A percentile compares a stretch with the other conserved stretches of the same genome.
phyloP scores from a whole-genome alignment of 92 coral and sea anemone species.

The Porites evermanni region DNA sequence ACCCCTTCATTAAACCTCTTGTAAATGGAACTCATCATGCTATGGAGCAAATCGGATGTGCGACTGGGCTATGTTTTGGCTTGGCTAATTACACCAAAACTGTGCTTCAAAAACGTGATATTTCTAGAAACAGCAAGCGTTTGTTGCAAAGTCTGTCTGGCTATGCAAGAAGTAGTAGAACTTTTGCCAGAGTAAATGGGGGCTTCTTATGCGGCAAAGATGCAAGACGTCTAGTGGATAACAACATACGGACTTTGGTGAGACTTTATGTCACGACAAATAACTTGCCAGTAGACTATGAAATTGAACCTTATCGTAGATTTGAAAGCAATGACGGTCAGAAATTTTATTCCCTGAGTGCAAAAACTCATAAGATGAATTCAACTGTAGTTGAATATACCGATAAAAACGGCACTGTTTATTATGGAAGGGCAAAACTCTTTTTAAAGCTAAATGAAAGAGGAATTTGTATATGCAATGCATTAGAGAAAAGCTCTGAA shows the following conservation, averaged over 20 bases:
- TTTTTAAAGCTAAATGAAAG: not conserved
- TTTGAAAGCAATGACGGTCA: constrained; percentile 19
- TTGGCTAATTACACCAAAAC: constrained; percentile 15
- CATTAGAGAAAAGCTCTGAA: not conserved
- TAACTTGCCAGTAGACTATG: constrained; percentile 26
- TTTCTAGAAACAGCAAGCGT: constrained; percentile 21
- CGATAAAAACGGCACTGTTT: not conserved
- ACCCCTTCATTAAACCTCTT: constrained; percentile 40
- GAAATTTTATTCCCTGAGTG: not conserved
- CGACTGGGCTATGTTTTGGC: constrained; percentile 52
- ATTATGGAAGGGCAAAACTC: constrained; percentile 14
- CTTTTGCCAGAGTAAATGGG: constrained; percentile 12
- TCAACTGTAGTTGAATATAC: constrained; percentile 18
- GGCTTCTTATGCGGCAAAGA: constrained; percentile 30
- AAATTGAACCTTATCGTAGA: constrained; percentile 34
- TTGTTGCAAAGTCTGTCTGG: constrained; percentile 40
- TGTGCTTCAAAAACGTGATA: not conserved
- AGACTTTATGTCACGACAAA: constrained; percentile 24
- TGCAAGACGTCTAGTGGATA: constrained; percentile 2
- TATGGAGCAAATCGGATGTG: constrained; percentile 51
- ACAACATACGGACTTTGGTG: constrained; percentile 27
- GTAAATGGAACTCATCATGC: constrained; percentile 56
- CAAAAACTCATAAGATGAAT: constrained; percentile 8
- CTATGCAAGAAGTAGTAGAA: constrained; percentile 7
- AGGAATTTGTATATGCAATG: constrained; percentile 23